Conservation (phyloP, 2,888 invertebrate genomes). For the Pasiphila rectangulata region DNA sequence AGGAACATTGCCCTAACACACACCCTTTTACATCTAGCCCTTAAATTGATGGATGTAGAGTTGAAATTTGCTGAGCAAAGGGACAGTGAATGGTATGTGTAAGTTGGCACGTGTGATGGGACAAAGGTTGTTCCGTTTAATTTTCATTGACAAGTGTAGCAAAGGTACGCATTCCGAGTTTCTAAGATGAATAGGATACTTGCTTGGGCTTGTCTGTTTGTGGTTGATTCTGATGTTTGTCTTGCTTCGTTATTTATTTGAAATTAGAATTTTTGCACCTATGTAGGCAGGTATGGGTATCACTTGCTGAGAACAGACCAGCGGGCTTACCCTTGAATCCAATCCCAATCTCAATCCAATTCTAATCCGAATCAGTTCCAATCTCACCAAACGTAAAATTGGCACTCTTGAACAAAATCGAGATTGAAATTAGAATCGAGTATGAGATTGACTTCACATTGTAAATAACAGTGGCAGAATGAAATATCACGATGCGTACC, state of each 20-base stretch:
- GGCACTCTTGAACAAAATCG: too few species aligned
- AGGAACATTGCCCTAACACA: conserved; percentile 27
- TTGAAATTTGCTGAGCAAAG: conserved; percentile 27
- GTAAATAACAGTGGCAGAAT: too few species aligned
- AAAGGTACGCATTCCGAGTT: conserved; percentile 17
- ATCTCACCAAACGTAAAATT: too few species aligned
- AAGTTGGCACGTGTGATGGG: conserved; percentile 41
- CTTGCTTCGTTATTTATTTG: background rate
- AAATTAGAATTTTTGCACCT: too few species aligned
- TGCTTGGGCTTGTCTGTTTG: background rate
- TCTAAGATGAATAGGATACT: conserved; percentile 13
- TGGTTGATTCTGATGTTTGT: background rate
- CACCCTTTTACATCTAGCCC: conserved; percentile 1
- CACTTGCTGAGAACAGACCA: too few species aligned
- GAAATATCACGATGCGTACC: too few species aligned
- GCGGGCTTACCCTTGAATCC: too few species aligned
- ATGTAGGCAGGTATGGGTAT: too few species aligned
- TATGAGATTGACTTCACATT: too few species aligned
- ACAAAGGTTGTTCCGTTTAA: conserved; percentile 64
- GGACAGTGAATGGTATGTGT: background rate
- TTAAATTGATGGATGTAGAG: conserved; percentile 24
- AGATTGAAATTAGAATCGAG: too few species aligned
- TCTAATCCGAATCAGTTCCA: too few species aligned
- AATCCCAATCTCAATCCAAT: too few species aligned
- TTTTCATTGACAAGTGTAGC: conserved; percentile 63